Evolutionary conservation across 2,888 invertebrate genomes (phyloP), one percentile per base, ranked within the genome.

Genomic region (Leptopterna dolabrata): DNA sequence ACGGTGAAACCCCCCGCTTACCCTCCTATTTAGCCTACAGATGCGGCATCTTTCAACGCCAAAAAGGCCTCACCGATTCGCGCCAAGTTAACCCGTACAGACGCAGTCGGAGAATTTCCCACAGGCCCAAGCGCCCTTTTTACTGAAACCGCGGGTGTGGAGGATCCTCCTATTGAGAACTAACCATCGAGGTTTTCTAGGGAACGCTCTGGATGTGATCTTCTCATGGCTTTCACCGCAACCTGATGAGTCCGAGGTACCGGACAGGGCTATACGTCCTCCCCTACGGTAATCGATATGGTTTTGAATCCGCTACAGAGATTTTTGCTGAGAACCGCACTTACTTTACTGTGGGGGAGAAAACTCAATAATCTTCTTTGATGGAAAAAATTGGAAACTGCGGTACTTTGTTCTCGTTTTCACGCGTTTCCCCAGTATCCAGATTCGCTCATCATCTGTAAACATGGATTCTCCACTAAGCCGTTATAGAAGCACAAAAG

Each of bases 211-310:
- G 19, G 45, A 85, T 24, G 41, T n/a, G 73, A 85, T 85, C 13
- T 85, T 85, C 85, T 85, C 85, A 85, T 43, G 85, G 73, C 85
- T 85, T 85, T 85, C 85, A 85, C 85, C 73, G 73, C 85, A 73
- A 73, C 45, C 43, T 11, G 83, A 83, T 70, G 83, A 83, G 41
- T 13, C 27, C 43, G 27, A n/a, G 16, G 70, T 63, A 83, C 70
- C 63, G 83, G 83, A 78, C 19, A 78, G 78, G 73, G 7, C 63
- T 19, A 19, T 55, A 19, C 24, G 3, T 0, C 63, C 36, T 30
- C 36, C 63, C 19, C 9, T 41, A 83, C 51, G 41, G 83, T 83
- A 63, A 83, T 83, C 83, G 83, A 70, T 55, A 83, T 43, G 30
- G 83, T 83, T 83, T 41, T 36, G 70, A 70, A 83, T 70, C 83